Percentiles rank a stretch among this genome's conserved stretches.
Conservation (phyloP, 2,797 vertebrate genomes). For the Enteromius afrohamiltoni region DNA sequence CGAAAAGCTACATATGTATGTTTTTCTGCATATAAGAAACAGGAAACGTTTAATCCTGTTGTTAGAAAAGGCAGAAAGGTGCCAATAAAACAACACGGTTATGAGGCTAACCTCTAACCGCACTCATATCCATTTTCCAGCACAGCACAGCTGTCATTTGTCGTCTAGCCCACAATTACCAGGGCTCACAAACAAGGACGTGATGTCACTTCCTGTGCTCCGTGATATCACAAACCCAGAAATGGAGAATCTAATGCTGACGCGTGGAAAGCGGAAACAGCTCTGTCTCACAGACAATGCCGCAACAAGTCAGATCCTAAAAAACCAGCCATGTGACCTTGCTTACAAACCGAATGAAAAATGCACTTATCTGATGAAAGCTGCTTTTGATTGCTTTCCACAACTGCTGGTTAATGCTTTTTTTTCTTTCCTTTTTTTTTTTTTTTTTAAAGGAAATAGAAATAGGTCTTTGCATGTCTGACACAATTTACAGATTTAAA, state of each 20-base stretch:
- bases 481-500: not conserved
- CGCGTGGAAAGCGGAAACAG: slow-evolving; percentile 81
- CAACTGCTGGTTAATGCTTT: slow-evolving; percentile 35
- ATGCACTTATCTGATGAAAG: slow-evolving; percentile 71
- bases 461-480: not conserved
- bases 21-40: slow-evolving; percentile 29
- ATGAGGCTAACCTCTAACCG: slow-evolving; percentile 62
- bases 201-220: slow-evolving; percentile 82
- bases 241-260: slow-evolving; percentile 66
- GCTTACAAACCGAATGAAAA: slow-evolving; percentile 74
- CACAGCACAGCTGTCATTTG: slow-evolving; percentile 71
- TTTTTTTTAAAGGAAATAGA: not conserved
- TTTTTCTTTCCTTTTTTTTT: not conserved
- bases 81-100: slow-evolving; percentile 52
- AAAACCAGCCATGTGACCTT: slow-evolving; percentile 70
- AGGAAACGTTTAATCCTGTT: slow-evolving; percentile 10
- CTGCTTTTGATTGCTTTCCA: slow-evolving; percentile 50
- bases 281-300: slow-evolving; percentile 65
- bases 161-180: slow-evolving; percentile 67
- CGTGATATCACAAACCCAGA: slow-evolving; percentile 76
- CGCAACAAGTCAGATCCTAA: slow-evolving; percentile 60
- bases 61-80: slow-evolving; percentile 46
- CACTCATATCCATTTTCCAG: slow-evolving; percentile 62
- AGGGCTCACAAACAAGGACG: slow-evolving; percentile 78
- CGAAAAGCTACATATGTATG: not conserved